Evolutionary conservation across 2,888 invertebrate genomes (phyloP), one percentile per base, ranked within the genome.

Genomic region (Aricia artaxerxes): DNA sequence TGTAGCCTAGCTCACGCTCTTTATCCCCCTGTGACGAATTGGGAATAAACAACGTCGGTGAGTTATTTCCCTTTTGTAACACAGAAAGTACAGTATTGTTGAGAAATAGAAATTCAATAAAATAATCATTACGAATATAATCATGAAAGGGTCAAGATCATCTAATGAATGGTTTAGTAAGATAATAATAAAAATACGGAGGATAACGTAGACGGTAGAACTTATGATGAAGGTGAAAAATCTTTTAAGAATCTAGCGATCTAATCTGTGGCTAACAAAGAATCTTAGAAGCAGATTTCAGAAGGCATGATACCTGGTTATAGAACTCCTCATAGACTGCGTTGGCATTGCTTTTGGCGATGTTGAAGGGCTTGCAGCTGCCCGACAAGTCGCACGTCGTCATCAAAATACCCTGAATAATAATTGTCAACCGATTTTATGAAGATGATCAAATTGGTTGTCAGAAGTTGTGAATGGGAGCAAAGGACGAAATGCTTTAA

Each of bases 371-470:
- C 83, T 96, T 96, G 82, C 95, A 95, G 80, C 90, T 89, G 0
- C 95, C 96, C 0, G 96, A 95, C 72, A 96, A 87, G 85, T 96
- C 96, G 81, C 95, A 94, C 1, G 95, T 93, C 0, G 96, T 96
- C 96, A 96, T 96, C 24, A 94, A 80, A 73, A 94, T 93, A 7
- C 94, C 94, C 94, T 94, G 84, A 61, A 40, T 1, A 40, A 40
- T 40, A 38, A 38, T 35, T 24, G 24, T 24, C 24, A 24, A 24
- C 24, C 24, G 38, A 38, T 4, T 38, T 38, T 35, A 35, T 35
- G 35, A 2, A 35, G 35, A 35, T 35, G 2, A 2, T 35, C 35
- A 35, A 2, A 35, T 35, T 24, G 24, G 24, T 24, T 35, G 35
- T 35, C 35, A 35, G 35, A 35, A 35, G 35, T 2, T 35, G 35